Evolutionary conservation across 1,140 invertebrate genomes (phyloP).

Genomic region (Aporrectodea caliginosa): DNA sequence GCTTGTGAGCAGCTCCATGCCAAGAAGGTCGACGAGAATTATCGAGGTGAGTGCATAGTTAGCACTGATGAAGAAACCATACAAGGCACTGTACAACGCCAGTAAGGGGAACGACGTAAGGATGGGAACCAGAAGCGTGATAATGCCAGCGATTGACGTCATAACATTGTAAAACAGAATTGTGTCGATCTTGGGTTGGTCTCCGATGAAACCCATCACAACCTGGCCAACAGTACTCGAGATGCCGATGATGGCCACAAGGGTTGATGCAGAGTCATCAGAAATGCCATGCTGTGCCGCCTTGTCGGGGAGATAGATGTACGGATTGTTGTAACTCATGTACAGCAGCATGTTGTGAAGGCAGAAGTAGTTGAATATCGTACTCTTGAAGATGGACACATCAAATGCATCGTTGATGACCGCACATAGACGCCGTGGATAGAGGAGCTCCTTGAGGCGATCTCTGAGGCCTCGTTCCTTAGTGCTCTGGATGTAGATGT

Average conservation of each 20-base stretch:
- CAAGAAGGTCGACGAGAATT: constrained; percentile 49
- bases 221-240: constrained; percentile 68
- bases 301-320: constrained; percentile 68
- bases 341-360: constrained; percentile 83
- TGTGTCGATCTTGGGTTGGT: constrained; percentile 59
- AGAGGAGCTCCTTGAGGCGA: not conserved
- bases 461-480: not conserved
- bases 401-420: constrained; percentile 10
- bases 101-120: constrained; percentile 36
- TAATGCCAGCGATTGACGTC: constrained; percentile 17
- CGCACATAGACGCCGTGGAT: not conserved
- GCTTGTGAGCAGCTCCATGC: constrained; percentile 51
- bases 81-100: constrained; percentile 38
- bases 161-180: constrained; percentile 41
- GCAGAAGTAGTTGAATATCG: constrained; percentile 80
- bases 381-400: constrained; percentile 60
- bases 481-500: not conserved
- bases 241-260: constrained; percentile 83
- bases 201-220: constrained; percentile 79
- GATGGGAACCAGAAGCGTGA: constrained; percentile 25
- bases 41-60: constrained; percentile 52
- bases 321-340: constrained; percentile 88
- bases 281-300: constrained; percentile 59
- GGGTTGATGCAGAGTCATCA: constrained; percentile 71
- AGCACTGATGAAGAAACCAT: constrained; percentile 52